A percentile compares a stretch with the other conserved stretches of the same genome.
Evolutionary conservation across 2,888 invertebrate species (phyloP).

Genomic region (Pandemis cinnamomeana): DNA sequence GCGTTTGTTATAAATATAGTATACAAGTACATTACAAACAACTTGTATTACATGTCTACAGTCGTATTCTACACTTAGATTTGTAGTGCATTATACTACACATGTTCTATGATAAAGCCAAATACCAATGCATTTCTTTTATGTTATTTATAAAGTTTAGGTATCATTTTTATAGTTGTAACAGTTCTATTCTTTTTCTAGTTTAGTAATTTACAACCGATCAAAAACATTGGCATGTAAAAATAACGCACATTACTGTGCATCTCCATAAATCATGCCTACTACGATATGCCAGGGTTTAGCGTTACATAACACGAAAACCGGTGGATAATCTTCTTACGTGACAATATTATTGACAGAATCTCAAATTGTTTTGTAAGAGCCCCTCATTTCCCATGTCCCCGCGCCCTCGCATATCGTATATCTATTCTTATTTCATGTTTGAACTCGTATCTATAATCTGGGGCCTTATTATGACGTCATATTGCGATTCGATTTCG

Average conservation of each 20-base stretch:
- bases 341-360: neutral
- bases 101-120: conserved; percentile 83
- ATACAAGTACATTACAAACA: conserved; percentile 41
- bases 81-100: conserved; percentile 74
- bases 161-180: conserved; percentile 54
- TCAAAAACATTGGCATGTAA: conserved; percentile 15
- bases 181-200: conserved; percentile 42
- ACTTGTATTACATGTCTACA: conserved; percentile 37
- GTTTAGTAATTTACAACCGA: conserved; percentile 31
- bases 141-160: conserved; percentile 77
- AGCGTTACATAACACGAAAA: no score
- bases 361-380: neutral
- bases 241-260: neutral
- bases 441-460: neutral
- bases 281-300: neutral
- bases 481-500: no score
- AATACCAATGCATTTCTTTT: conserved; percentile 84
- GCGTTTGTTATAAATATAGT: conserved; percentile 38
- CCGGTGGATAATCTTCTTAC: neutral
- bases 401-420: neutral
- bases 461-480: neutral
- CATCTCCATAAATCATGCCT: neutral
- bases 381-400: neutral
- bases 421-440: neutral
- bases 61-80: conserved; percentile 74